Percentiles rank a stretch among this genome's conserved stretches.
Conservation (phyloP, 2,888 invertebrate genomes). For the Drosophila anomalata region DNA sequence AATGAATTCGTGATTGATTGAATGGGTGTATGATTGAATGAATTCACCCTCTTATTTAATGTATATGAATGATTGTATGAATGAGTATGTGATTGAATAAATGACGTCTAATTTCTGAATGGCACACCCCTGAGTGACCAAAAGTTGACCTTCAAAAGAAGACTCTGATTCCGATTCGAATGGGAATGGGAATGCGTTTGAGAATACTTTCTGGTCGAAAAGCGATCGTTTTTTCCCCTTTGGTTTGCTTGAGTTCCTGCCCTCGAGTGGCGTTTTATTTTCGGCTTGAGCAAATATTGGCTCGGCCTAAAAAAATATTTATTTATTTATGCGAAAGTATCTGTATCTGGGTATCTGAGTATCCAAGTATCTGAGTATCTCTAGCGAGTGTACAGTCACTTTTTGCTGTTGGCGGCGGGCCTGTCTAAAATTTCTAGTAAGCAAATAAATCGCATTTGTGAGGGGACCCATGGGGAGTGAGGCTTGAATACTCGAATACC, state of each 20-base stretch:
- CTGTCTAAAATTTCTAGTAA: constrained; percentile 59
- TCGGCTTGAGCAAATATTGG: constrained; percentile 25
- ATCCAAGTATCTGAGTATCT: neutral
- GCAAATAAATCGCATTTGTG: constrained; percentile 59
- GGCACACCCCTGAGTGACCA: too few relatives aligned
- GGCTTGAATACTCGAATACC: neutral
- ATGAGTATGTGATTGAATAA: neutral
- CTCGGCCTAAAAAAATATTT: constrained; percentile 40
- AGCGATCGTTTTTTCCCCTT: neutral
- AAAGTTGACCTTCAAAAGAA: constrained; percentile 26
- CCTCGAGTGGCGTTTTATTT: constrained; percentile 9
- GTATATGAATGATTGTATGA: too few relatives aligned
- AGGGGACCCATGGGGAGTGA: neutral
- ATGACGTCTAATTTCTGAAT: too few relatives aligned
- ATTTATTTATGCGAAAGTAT: constrained; percentile 33
- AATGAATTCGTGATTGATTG: too few relatives aligned
- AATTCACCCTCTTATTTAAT: too few relatives aligned
- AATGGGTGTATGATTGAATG: too few relatives aligned
- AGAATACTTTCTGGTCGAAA: neutral
- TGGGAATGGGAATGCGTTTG: neutral
- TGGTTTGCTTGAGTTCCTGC: constrained; percentile 5
- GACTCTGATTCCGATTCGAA: neutral
- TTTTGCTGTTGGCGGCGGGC: constrained; percentile 39
- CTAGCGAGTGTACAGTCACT: constrained; percentile 13
- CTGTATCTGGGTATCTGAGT: constrained; percentile 30